Evolutionary conservation across 1,140 invertebrate species (phyloP), one percentile per base, ranked within the genome.

Genomic region (Drosophila carrolli): DNA sequence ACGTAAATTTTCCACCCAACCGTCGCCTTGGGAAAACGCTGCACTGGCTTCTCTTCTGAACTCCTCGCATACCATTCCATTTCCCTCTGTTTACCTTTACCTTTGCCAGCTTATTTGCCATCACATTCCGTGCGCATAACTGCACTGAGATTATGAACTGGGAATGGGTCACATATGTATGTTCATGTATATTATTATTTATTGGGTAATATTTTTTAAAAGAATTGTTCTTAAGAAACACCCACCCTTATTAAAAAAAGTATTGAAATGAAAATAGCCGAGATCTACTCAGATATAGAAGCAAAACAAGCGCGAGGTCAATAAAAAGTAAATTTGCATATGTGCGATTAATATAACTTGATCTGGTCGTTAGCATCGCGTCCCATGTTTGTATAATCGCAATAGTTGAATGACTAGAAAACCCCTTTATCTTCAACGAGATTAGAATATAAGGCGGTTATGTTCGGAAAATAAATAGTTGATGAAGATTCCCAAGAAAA

Each of bases 81-180:
- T 71, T 71, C 48, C 35, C 66, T 11, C 16, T n/a, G 14, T 37
- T 16, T 58, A 53, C 23, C 23, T 71, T 72, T 72, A 71, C 44
- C 66, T 56, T 47, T 41, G 29, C 19, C 51, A 27, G 68, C 50
- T 72, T 72, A 48, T 72, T 72, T 58, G 66, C 68, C 38, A 71
- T 29, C 68, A 13, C 65, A 71, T 71, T 70, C 67, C 51, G 37
- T 43, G 44, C 16, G 65, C 51, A 71, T 71, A 70, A 35, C 50
- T 70, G 48, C 63, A 56, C 50, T 40, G 50, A 70, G 43, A 71
- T 71, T 48, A 40, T 23, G 16, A n/a, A 13, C 37, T 27, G 29
- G 14, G 29, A 48, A 48, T 47, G 43, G 29, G 8, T 7, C 35
- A 9, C 38, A 35, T 38, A 23, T 19, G 19, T 19, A 19, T 4